Evolutionary conservation across 2,888 invertebrate genomes (phyloP).

Genomic region (Protonemura montana): DNA sequence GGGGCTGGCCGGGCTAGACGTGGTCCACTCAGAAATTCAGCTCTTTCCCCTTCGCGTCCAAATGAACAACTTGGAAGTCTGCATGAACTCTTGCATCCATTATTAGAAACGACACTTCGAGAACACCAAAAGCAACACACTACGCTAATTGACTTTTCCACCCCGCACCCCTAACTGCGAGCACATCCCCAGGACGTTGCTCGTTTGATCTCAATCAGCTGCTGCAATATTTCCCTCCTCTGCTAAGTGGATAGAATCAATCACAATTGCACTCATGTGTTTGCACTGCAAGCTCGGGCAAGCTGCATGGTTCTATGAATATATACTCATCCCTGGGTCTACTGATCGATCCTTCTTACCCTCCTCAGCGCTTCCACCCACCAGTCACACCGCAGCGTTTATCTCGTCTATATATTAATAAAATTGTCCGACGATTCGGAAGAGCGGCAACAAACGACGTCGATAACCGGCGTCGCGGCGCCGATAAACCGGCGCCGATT

Average conservation of each 20-base stretch:
- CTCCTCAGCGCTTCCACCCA: neutral
- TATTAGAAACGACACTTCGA: neutral
- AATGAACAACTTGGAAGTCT: too few species aligned
- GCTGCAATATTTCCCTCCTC: neutral
- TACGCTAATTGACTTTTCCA: neutral
- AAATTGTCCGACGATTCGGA: conserved; percentile 27
- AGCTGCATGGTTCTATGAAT: neutral
- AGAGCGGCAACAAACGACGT: conserved; percentile 13
- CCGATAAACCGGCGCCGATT: conserved; percentile 9
- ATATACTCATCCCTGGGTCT: neutral
- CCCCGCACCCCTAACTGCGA: neutral
- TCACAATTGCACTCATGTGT: conserved; percentile 1
- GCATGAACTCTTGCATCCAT: neutral
- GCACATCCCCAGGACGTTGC: neutral
- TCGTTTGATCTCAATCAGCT: conserved; percentile 19
- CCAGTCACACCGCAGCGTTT: conserved; percentile 1
- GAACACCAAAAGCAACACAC: neutral
- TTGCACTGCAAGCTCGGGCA: neutral
- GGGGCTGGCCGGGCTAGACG: too few species aligned
- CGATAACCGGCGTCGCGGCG: neutral
- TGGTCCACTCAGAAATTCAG: too few species aligned
- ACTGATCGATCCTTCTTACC: conserved; percentile 25
- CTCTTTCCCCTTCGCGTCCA: too few species aligned
- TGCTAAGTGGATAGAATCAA: conserved; percentile 26
- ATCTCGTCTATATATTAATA: conserved; percentile 21